Base-by-base conservation (phyloP, 2,888 invertebrate species). In the Cataglyphis cursor region DNA sequence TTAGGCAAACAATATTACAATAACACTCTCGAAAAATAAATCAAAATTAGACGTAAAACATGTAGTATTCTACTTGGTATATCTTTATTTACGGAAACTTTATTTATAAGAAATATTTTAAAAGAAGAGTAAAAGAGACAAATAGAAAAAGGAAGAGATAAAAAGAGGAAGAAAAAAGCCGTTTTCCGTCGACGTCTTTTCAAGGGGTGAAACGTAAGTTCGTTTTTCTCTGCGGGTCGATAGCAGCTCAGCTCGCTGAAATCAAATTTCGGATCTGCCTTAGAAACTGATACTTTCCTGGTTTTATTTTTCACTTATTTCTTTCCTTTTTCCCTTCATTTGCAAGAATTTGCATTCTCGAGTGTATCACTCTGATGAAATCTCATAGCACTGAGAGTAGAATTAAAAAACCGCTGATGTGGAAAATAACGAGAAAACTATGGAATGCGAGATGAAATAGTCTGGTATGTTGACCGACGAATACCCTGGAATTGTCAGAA, bases 241-340 rank as follows among this genome's bases (percentile, higher is more conserved):
- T 82, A 82, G 65, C 83, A 59, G 38, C 24, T 57, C 70, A 76
- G 57, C 70, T 61, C 51, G 8, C 48, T n/a, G 18, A 78, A 86
- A 86, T 84, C 76, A 64, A 84, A 86, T 87, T 81, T 73, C 68
- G 15, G 38, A 59, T 73, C 59, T 21, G 51, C 21, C 73, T 51
- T 76, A 70, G 65, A 57, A 31, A 48, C 51, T 21, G 41, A 72
- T 15, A 21, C 70, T 68, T 38, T 51, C 57, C 48, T 15, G 35
- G 64, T 31, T 5, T 73, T 72, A 72, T 12, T 54, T 81, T 38
- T 75, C 54, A 9, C 31, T 3, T 18, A 5, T 12, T 38, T 15
- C 21, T 35, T 21, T 59, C 12, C 24, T 9, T 44, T 48, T 54
- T 3, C 24, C 9, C 10, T 28, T 68, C 10, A 18, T 10, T 57